phyloP scores from a whole-genome alignment of 64 coral and sea anemone species.

The Pachyseris speciosa region DNA sequence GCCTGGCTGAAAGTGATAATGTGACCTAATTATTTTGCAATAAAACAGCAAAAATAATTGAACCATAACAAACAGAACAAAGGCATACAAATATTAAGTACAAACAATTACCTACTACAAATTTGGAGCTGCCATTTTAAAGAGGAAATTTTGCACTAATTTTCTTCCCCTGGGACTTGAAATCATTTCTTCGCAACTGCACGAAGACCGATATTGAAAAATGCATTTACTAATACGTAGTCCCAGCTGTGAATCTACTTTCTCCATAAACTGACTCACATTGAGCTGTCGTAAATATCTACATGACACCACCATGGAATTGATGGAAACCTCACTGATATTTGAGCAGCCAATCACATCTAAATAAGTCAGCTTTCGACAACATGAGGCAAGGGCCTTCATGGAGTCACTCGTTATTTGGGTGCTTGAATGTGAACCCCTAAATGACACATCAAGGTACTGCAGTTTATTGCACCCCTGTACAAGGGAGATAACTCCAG shows the following conservation, averaged over 20 bases:
- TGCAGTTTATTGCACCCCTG: conserved; percentile 56
- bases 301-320: conserved; percentile 43
- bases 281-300: conserved; percentile 67
- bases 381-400: conserved; percentile 50
- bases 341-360: conserved; percentile 87
- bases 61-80: too few relatives aligned
- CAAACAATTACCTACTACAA: conserved; percentile 48
- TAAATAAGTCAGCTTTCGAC: conserved; percentile 50
- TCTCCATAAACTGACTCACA: conserved; percentile 62
- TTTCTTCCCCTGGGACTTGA: conserved; percentile 57
- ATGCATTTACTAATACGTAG: conserved; percentile 40
- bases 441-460: conserved; percentile 78
- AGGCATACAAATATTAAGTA: too few relatives aligned
- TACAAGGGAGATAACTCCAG: conserved; percentile 66
- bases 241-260: background rate
- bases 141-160: conserved; percentile 67
- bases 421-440: conserved; percentile 74
- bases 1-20: too few relatives aligned
- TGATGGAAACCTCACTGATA: conserved; percentile 48
- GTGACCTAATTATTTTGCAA: too few relatives aligned
- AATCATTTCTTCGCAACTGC: conserved; percentile 36
- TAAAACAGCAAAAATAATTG: too few relatives aligned
- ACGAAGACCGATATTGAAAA: conserved; percentile 37
- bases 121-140: conserved; percentile 69
- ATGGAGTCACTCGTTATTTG: conserved; percentile 76